phyloP scores from a whole-genome alignment of 2,797 vertebrate genomes.

The Mormyrops attenuatus region DNA sequence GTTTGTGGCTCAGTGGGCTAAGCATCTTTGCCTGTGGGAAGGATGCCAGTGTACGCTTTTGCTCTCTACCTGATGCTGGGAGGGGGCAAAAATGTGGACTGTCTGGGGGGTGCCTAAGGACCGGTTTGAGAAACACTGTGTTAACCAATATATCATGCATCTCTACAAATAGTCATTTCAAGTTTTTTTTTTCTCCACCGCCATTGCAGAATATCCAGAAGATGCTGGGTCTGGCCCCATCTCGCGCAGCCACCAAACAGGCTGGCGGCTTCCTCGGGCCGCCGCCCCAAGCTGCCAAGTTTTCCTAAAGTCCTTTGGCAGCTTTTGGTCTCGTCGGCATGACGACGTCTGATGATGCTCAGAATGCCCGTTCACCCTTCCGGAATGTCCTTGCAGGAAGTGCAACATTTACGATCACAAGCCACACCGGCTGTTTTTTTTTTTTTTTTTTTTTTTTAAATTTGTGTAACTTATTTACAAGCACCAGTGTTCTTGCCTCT shows the following conservation, averaged over 20 bases:
- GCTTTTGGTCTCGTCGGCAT: background rate
- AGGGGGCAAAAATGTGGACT: too few species aligned
- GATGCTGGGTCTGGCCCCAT: constrained; percentile 92
- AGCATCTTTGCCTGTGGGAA: too few species aligned
- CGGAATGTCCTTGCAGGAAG: background rate
- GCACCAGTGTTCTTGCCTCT: background rate
- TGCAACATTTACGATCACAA: background rate
- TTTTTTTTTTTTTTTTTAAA: background rate
- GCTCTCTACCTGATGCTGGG: too few species aligned
- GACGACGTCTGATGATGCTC: background rate
- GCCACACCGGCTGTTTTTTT: background rate
- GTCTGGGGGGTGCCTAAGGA: too few species aligned
- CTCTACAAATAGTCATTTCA: background rate
- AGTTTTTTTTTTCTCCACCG: background rate
- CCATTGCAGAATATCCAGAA: constrained; percentile 93
- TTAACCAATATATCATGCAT: background rate
- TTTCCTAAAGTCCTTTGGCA: constrained; percentile 64
- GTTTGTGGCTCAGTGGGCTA: too few species aligned
- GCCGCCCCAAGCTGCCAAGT: constrained; percentile 92
- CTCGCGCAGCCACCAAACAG: constrained; percentile 94
- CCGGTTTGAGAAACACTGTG: too few species aligned
- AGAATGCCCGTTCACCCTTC: background rate
- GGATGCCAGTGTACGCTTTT: too few species aligned
- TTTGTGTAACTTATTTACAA: background rate
- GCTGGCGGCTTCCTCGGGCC: constrained; percentile 95